Evolutionary conservation across 1,140 invertebrate genomes (phyloP).

Genomic region (Bradynema listronoti): DNA sequence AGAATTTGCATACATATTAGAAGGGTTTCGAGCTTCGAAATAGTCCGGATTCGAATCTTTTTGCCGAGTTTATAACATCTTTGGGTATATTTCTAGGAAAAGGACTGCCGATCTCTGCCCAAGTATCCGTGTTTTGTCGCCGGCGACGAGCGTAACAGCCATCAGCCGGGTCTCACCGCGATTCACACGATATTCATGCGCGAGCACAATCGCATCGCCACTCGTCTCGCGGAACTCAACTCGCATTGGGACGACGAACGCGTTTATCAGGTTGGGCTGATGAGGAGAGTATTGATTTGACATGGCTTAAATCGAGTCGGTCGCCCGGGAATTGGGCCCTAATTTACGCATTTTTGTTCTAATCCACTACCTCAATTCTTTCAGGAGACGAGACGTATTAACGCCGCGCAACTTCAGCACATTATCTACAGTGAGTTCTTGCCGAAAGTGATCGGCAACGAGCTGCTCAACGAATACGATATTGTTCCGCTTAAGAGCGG

Average conservation of each 20-base stretch:
- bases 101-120: conserved; percentile 45
- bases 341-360: neutral
- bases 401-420: conserved; percentile 58
- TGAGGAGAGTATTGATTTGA: neutral
- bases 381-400: conserved; percentile 74
- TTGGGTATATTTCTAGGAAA: conserved; percentile 23
- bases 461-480: conserved; percentile 43
- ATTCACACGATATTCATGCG: conserved; percentile 79
- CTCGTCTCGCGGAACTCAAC: conserved; percentile 62
- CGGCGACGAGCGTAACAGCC: conserved; percentile 50
- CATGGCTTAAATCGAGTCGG: conserved; percentile 76
- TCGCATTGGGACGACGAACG: conserved; percentile 58
- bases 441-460: conserved; percentile 55
- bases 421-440: conserved; percentile 58
- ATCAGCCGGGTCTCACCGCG: conserved; percentile 64
- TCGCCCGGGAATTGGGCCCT: too few species aligned
- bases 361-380: conserved; percentile 68
- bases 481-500: conserved; percentile 40
- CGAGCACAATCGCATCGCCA: conserved; percentile 52
- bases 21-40: too few species aligned
- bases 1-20: neutral
- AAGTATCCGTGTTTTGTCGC: conserved; percentile 39
- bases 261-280: conserved; percentile 54
- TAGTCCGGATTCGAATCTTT: too few species aligned
- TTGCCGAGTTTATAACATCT: too few species aligned